These are phyloP conservation scores for Caenorhabditis angaria DNA, from an alignment of 2,888 invertebrate species.

Conservation along the genomic window DNA sequence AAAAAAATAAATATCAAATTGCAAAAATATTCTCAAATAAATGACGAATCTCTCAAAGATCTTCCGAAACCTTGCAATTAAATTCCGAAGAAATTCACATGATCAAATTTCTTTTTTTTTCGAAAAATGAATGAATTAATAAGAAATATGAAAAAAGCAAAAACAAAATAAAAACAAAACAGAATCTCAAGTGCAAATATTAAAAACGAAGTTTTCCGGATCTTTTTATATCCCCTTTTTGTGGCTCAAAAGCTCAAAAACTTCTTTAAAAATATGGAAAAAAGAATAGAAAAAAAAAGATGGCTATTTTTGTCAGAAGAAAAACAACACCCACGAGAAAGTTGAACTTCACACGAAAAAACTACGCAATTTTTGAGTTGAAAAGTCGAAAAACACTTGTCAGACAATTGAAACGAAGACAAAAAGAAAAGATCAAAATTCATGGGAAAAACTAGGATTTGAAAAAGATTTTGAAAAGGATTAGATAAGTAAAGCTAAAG, in stretches of 20 bases:
- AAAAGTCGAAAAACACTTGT: neutral
- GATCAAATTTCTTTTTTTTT: constrained; percentile 12
- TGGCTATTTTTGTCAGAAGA: neutral
- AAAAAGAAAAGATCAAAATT: neutral
- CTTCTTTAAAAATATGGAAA: no score
- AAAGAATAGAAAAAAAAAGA: no score
- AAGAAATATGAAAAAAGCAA: neutral
- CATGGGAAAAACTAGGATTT: no score
- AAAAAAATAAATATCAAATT: neutral
- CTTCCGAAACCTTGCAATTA: neutral
- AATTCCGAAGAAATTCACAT: constrained; percentile 2
- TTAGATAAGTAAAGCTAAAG: no score
- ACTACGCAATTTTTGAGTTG: neutral
- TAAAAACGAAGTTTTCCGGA: neutral
- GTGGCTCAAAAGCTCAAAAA: neutral
- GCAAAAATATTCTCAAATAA: neutral
- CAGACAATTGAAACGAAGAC: neutral
- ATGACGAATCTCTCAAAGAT: neutral
- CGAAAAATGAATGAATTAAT: neutral
- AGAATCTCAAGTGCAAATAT: constrained; percentile 4
- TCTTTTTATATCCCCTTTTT: neutral
- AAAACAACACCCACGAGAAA: constrained; percentile 1
- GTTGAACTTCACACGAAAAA: no score
- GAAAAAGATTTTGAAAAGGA: no score
- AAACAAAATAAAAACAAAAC: neutral